Base-by-base conservation (phyloP, 2,888 invertebrate genomes). In the Tribolium freemani region DNA sequence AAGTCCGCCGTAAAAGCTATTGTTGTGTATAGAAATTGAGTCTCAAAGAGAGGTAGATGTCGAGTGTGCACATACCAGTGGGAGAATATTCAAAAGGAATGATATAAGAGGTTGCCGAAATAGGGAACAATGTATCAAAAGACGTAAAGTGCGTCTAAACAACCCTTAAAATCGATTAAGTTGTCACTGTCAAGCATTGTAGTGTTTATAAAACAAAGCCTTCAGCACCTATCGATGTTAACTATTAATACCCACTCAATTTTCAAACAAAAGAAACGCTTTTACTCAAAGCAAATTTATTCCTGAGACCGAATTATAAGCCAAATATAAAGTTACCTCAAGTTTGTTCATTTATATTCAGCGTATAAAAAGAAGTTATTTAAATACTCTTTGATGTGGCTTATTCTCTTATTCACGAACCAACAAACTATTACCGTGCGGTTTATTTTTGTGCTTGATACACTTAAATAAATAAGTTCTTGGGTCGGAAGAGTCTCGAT, bases 151-250 rank as follows among this genome's bases (percentile, higher is more conserved):
- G 60, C 30, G 60, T 60, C 48, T 16, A 48, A 48, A 60, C 46
- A 60, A 60, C 48, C 48, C 48, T 60, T 60, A 60, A 26, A 30
- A 60, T 60, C 60, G 60, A 60, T 60, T 48, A 60, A 48, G 48
- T 46, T 60, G 60, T 60, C 58, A 58, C 44, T 20, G 58, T 5
- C 48, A 60, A 48, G 10, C 9, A 31, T 6, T 56, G 48, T 11
- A 60, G 48, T 60, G 46, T 60, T 60, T 60, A 60, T 60, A 60
- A 60, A 60, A 60, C 48, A 60, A 16, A 13, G 16, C 13, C 2
- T 48, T 48, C 48, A 13, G 11, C 48, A 48, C 48, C 16, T 38
- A 38, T 38, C 38, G 38, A 26, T 26, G 26, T 26, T 1, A 38
- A 38, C 38, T 38, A 38, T 38, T 38, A 38, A 48, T 16, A 48